These are phyloP conservation scores for Ciconia stormi DNA, from an alignment of 2,113 vertebrate genomes.

Conservation along the genomic window DNA sequence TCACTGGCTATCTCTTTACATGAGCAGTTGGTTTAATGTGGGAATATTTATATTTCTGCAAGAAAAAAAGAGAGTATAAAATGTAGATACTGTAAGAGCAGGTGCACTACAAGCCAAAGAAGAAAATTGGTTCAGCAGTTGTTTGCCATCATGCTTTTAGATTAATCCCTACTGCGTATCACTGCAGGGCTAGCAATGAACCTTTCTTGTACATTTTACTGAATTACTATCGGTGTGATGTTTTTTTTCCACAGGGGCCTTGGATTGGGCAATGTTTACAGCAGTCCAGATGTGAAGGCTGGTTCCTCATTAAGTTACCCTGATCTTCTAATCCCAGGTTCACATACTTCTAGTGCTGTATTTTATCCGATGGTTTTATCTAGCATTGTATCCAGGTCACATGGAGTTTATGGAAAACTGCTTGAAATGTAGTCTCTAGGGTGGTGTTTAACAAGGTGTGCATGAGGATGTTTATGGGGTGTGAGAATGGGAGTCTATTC, in stretches of 20 bases:
- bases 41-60: not conserved
- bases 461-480: constrained; percentile 47
- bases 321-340: constrained; percentile 53
- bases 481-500: constrained; percentile 47
- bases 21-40: not conserved
- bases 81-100: not conserved
- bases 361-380: constrained; percentile 1
- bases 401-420: constrained; percentile 37
- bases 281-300: constrained; percentile 28
- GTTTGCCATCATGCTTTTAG: not conserved
- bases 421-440: constrained; percentile 29
- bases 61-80: not conserved
- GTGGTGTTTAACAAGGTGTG: constrained; percentile 51
- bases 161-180: constrained; percentile 7
- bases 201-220: not conserved
- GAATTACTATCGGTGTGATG: not conserved
- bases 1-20: not conserved
- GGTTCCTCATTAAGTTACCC: constrained; percentile 27
- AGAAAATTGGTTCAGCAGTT: constrained; percentile 1
- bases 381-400: constrained; percentile 30
- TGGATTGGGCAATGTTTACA: not conserved
- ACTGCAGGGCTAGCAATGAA: not conserved
- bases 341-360: not conserved
- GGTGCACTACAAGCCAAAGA: not conserved
- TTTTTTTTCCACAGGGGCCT: not conserved